Base-by-base conservation (phyloP, 2,888 invertebrate genomes). In the Embidobia sp. region DNA sequence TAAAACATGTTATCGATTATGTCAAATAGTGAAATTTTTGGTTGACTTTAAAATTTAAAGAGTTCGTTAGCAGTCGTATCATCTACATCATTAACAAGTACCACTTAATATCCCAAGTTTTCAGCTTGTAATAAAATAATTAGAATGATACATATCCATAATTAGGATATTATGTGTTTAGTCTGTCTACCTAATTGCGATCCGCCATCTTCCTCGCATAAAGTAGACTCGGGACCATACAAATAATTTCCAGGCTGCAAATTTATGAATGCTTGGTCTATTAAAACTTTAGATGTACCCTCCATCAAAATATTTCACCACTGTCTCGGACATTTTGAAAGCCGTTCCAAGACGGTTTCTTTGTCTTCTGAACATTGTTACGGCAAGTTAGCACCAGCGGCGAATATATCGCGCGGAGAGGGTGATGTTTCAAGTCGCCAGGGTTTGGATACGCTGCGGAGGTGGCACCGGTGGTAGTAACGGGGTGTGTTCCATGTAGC, bases 401-500 rank as follows among this genome's bases (percentile, higher is more conserved):
- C 51, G 74, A 79, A 73, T 77, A 78, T 59, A 73, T 59, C 74
- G 75, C 67, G 63, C 26, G 64, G 11, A 75, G 53, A 63, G 57
- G 48, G 57, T 70, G 55, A 69, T 78, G 66, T 57, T 75, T 75
- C 72, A 77, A 72, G 61, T 77, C 72, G 46, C 44, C 59, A 40
- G 51, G 75, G 64, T 66, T 76, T 72, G 80, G 78, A 79, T 76
- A 79, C 80, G 29, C 51, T 31, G 26, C 49, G 31, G 57, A 51
- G 61, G 59, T 53, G 69, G 69, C 74, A 72, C 63, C 74, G 79
- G 74, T 81, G 77, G 83, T 74, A 77, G 83, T 78, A 72, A 77
- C 80, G 79, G 82, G 82, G 83, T 80, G 81, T 78, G 57, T 77
- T 78, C 64, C 76, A 67, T 78, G 77, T 82, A 83, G 80, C 81